These are phyloP conservation scores for Columba guinea DNA, from an alignment of 2,797 vertebrate genomes.

Conservation along the genomic window DNA sequence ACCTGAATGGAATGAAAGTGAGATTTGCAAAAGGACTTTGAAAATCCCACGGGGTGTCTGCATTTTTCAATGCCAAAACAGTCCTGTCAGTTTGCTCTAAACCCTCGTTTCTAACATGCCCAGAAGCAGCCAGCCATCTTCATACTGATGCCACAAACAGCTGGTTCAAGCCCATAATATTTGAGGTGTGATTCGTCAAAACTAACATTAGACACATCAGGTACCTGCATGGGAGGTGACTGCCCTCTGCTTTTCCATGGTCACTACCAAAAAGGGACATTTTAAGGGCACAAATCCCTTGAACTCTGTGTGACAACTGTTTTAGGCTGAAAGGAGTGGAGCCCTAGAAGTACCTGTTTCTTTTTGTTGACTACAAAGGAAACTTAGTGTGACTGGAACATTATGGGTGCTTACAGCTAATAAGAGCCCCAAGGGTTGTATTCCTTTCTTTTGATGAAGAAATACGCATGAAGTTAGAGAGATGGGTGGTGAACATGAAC, in stretches of 20 bases:
- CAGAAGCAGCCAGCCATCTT: background rate
- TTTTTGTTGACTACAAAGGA: background rate
- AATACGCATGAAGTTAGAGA: background rate
- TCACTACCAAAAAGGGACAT: background rate
- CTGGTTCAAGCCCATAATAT: background rate
- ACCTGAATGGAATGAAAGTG: background rate
- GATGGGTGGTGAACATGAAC: background rate
- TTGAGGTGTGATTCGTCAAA: background rate
- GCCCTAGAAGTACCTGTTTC: background rate
- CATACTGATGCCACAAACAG: background rate
- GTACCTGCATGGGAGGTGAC: background rate
- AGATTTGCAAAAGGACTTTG: conserved; percentile 5
- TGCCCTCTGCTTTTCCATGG: background rate
- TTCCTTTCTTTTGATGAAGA: background rate
- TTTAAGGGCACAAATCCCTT: background rate
- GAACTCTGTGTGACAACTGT: background rate
- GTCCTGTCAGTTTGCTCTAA: background rate
- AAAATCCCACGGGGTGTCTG: background rate
- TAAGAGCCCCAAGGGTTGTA: background rate
- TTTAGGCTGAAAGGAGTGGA: background rate
- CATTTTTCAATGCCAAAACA: background rate
- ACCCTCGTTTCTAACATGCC: background rate
- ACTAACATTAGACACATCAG: background rate
- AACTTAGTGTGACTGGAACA: background rate
- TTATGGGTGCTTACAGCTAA: background rate